Conservation (phyloP, 2,888 invertebrate species). For the Andrena minutula region DNA sequence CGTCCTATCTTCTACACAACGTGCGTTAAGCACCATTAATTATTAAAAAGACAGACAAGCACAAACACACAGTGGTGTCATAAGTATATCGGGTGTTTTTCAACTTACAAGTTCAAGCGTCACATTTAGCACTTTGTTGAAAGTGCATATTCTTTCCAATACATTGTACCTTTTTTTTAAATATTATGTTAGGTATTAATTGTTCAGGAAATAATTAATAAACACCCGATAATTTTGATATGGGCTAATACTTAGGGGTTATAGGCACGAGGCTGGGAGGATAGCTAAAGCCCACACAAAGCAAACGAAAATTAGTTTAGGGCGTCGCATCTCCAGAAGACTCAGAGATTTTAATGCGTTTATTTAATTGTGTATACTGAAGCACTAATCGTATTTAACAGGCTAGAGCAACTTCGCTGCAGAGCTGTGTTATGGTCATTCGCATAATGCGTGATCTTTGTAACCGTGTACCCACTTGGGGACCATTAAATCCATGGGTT, state of each 20-base stretch:
- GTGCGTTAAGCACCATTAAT: slow-evolving; percentile 66
- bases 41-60: slow-evolving; percentile 83
- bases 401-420: slow-evolving; percentile 98
- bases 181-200: slow-evolving; percentile 64
- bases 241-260: slow-evolving; percentile 79
- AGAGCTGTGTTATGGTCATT: slow-evolving; percentile 98
- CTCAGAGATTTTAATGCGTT: slow-evolving; percentile 53
- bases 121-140: slow-evolving; percentile 51
- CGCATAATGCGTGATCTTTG: slow-evolving; percentile 98
- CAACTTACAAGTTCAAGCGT: slow-evolving; percentile 48
- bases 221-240: slow-evolving; percentile 85
- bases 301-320: slow-evolving; percentile 80
- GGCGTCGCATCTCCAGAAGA: slow-evolving; percentile 70
- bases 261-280: slow-evolving; percentile 84
- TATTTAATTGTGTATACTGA: slow-evolving; percentile 62
- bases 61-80: slow-evolving; percentile 84
- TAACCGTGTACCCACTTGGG: slow-evolving; percentile 97
- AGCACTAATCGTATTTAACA: slow-evolving; percentile 84
- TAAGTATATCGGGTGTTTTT: slow-evolving; percentile 84
- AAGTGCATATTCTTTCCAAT: slow-evolving; percentile 55
- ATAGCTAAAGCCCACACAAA: slow-evolving; percentile 84
- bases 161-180: slow-evolving; percentile 68
- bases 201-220: slow-evolving; percentile 71
- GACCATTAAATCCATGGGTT: slow-evolving; percentile 97
- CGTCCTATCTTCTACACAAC: slow-evolving; percentile 62